Conservation (phyloP, 2,888 invertebrate genomes). For the Silvanus unidentatus region DNA sequence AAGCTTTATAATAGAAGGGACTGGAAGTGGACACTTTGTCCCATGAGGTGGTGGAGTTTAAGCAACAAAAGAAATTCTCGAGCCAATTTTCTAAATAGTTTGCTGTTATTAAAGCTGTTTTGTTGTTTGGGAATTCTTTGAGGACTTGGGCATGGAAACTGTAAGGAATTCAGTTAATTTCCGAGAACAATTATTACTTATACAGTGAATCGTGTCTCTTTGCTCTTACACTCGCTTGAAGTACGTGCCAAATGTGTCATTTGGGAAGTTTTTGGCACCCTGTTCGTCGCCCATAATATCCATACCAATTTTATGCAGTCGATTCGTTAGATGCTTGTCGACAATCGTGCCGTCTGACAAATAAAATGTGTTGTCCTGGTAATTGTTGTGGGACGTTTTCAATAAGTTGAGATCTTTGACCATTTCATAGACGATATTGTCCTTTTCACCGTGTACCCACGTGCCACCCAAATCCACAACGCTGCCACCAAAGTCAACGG, state of each 20-base stretch:
- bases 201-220: background rate
- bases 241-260: slow-evolving; percentile 34
- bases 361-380: slow-evolving; percentile 33
- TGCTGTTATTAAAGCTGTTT: slow-evolving; percentile 21
- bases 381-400: slow-evolving; percentile 40
- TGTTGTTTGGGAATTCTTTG: slow-evolving; percentile 23
- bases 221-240: slow-evolving; percentile 33
- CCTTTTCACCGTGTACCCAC: slow-evolving; percentile 44
- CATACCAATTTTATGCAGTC: slow-evolving; percentile 26
- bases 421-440: slow-evolving; percentile 39
- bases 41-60: slow-evolving; percentile 60
- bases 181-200: slow-evolving; percentile 10
- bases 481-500: slow-evolving; percentile 29
- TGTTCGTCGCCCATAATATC: slow-evolving; percentile 29
- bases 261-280: slow-evolving; percentile 20
- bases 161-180: too few species aligned
- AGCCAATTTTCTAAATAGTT: slow-evolving; percentile 35
- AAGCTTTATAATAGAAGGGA: slow-evolving; percentile 55
- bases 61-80: slow-evolving; percentile 35
- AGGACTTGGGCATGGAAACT: slow-evolving; percentile 27
- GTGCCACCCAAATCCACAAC: slow-evolving; percentile 40
- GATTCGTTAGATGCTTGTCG: slow-evolving; percentile 32
- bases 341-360: slow-evolving; percentile 31
- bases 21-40: slow-evolving; percentile 62
- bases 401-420: slow-evolving; percentile 36